A percentile compares a stretch with the other conserved stretches of the same genome.
These are phyloP conservation scores for Lipotes vexillifer DNA, from an alignment of 2,113 vertebrate genomes.

Conservation along the genomic window DNA sequence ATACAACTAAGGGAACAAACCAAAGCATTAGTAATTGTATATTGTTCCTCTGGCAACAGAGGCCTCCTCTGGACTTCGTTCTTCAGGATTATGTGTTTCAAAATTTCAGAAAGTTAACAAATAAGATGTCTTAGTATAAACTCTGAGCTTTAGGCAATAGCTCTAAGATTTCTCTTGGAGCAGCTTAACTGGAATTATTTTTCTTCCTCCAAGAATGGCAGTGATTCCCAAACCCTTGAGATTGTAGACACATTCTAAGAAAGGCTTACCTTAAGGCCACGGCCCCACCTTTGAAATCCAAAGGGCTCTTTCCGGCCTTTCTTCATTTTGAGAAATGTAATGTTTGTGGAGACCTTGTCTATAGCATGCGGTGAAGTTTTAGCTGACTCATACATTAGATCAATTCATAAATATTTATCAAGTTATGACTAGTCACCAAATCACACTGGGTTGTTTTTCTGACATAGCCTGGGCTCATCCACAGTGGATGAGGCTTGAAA, in stretches of 20 bases:
- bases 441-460: background rate
- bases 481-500: background rate
- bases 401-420: background rate
- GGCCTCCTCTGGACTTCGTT: background rate
- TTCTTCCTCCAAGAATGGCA: background rate
- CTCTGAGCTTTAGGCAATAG: background rate
- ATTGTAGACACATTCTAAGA: background rate
- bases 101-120: slow-evolving; percentile 11
- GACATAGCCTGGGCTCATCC: background rate
- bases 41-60: background rate
- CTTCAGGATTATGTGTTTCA: background rate
- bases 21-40: background rate
- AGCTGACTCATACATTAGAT: background rate
- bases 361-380: background rate
- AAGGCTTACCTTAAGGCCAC: background rate
- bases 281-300: background rate
- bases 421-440: background rate
- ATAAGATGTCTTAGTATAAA: background rate
- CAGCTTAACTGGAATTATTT: background rate
- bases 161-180: background rate
- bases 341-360: background rate
- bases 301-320: background rate
- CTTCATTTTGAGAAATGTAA: background rate
- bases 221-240: background rate
- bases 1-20: background rate